These are phyloP conservation scores for Nomada fucata DNA, from an alignment of 2,888 invertebrate species.

Conservation along the genomic window DNA sequence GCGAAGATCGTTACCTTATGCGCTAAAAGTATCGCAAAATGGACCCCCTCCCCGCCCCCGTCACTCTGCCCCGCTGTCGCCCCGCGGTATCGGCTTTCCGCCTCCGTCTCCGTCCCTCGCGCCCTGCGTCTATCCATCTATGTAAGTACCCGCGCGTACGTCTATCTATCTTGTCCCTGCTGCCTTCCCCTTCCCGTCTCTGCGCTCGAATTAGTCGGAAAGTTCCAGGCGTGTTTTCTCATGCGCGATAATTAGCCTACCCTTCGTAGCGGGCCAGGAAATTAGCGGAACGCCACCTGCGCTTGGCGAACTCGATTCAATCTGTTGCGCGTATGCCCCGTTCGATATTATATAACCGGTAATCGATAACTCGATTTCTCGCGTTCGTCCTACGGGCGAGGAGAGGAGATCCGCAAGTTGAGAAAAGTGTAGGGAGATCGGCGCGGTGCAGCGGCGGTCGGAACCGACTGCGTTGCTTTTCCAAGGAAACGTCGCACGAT, in stretches of 20 bases:
- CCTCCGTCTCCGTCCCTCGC: background rate
- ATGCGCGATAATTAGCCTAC: conserved; percentile 47
- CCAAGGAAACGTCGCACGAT: conserved; percentile 51
- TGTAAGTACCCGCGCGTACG: too few species aligned
- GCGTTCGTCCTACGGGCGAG: background rate
- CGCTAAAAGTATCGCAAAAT: conserved; percentile 19
- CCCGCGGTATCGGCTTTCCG: conserved; percentile 4
- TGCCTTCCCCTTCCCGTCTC: conserved; percentile 1
- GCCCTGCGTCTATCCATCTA: background rate
- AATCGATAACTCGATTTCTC: background rate
- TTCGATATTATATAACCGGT: background rate
- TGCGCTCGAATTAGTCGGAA: conserved; percentile 31
- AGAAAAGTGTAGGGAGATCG: background rate
- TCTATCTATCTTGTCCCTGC: background rate
- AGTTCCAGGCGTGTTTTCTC: conserved; percentile 47
- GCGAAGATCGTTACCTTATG: conserved; percentile 19
- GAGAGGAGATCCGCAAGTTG: background rate
- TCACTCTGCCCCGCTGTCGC: background rate
- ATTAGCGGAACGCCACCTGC: conserved; percentile 64
- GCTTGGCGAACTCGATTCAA: conserved; percentile 43
- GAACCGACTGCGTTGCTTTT: conserved; percentile 8
- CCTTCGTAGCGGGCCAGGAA: conserved; percentile 39
- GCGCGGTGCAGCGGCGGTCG: background rate
- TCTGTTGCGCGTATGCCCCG: background rate
- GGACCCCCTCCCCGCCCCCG: background rate